A percentile compares a stretch with the other conserved stretches of the same genome.
These are phyloP conservation scores for Plemyria rubiginata DNA, from an alignment of 2,888 invertebrate species.

Conservation along the genomic window DNA sequence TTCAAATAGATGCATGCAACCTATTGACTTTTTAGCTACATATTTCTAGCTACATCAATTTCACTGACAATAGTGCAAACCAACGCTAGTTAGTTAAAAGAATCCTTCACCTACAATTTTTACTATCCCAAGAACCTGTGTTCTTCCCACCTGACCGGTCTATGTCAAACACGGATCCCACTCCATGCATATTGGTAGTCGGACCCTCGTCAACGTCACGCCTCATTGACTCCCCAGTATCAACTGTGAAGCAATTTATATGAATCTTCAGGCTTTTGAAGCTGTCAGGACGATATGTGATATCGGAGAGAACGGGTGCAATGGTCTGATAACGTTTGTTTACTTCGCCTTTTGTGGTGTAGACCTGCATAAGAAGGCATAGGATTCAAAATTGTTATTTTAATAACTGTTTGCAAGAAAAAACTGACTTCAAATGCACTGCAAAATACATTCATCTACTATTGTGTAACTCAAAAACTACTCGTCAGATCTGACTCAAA, in stretches of 20 bases:
- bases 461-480: no score
- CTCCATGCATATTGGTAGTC: constrained; percentile 72
- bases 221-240: constrained; percentile 80
- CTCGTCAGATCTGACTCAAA: no score
- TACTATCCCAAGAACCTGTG: constrained; percentile 26
- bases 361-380: neutral
- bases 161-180: constrained; percentile 73
- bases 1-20: no score
- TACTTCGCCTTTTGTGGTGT: constrained; percentile 9
- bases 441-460: no score
- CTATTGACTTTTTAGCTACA: no score
- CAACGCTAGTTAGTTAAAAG: neutral
- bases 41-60: no score
- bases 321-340: constrained; percentile 34
- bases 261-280: constrained; percentile 74
- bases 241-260: constrained; percentile 79
- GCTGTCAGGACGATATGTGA: constrained; percentile 69
- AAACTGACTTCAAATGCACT: neutral
- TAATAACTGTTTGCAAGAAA: neutral
- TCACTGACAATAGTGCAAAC: neutral
- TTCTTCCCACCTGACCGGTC: constrained; percentile 67
- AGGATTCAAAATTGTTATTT: no score
- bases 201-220: constrained; percentile 81
- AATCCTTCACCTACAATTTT: constrained; percentile 21
- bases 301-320: constrained; percentile 45